phyloP scores from a whole-genome alignment of 2,797 vertebrate genomes.

The Cheirogaleus major region DNA sequence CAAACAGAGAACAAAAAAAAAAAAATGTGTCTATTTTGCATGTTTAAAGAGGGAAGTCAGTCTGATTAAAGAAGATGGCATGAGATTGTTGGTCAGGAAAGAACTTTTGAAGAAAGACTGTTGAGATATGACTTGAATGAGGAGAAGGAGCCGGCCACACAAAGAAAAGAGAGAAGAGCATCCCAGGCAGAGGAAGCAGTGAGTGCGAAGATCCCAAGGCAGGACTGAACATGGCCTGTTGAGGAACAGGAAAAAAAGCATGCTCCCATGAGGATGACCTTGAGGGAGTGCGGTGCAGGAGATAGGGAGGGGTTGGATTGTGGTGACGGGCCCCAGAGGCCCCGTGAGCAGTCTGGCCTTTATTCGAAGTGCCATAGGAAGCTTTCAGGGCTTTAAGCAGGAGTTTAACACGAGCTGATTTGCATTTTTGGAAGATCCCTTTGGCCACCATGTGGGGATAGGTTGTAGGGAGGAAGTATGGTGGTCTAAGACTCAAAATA shows the following conservation, averaged over 20 bases:
- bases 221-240: background rate
- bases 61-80: background rate
- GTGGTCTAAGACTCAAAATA: background rate
- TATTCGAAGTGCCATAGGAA: background rate
- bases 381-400: background rate
- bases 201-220: background rate
- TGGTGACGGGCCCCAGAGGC: background rate
- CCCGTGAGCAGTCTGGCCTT: background rate
- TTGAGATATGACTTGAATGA: background rate
- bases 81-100: background rate
- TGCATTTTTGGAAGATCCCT: background rate
- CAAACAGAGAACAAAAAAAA: background rate
- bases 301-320: background rate
- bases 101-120: background rate
- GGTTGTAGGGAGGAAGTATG: background rate
- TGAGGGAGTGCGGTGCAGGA: background rate
- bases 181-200: background rate
- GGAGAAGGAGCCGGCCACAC: no score
- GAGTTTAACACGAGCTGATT: background rate
- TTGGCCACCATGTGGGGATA: background rate
- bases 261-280: background rate
- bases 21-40: background rate
- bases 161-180: background rate
- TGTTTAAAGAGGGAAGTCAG: background rate
- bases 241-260: background rate